These are phyloP conservation scores for Colinus virginianus DNA, from an alignment of 2,113 vertebrate genomes.

Conservation along the genomic window DNA sequence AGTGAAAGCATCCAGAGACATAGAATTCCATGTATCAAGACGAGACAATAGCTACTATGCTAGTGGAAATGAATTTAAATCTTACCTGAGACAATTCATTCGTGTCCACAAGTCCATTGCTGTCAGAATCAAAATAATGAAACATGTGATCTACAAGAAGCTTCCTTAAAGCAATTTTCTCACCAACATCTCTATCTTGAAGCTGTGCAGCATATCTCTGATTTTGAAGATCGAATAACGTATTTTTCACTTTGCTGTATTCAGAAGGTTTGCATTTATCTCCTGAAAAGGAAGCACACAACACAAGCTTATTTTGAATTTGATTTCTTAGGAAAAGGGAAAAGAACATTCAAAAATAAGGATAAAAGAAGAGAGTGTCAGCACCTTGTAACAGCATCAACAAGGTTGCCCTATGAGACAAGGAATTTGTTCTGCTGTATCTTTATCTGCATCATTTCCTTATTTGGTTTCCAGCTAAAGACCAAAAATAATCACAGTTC, in stretches of 20 bases:
- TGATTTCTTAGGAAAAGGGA: background rate
- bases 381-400: background rate
- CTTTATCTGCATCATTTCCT: background rate
- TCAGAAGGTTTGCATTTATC: conserved; percentile 88
- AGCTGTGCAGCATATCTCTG: conserved; percentile 78
- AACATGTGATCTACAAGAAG: conserved; percentile 92
- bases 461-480: background rate
- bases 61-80: background rate
- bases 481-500: background rate
- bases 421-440: background rate
- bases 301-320: background rate
- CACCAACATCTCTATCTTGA: conserved; percentile 73
- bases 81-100: conserved; percentile 93
- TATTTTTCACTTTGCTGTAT: conserved; percentile 89
- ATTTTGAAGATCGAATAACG: conserved; percentile 87
- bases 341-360: background rate
- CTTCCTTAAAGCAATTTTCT: conserved; percentile 85
- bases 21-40: background rate
- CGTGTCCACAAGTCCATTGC: conserved; percentile 85
- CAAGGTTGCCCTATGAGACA: background rate
- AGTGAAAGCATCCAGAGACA: background rate
- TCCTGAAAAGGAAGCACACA: conserved; percentile 78
- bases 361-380: background rate
- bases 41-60: background rate
- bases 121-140: conserved; percentile 90